Percentiles rank a stretch among this genome's conserved stretches.
These are phyloP conservation scores for Stenodera caucasica DNA, from an alignment of 2,888 invertebrate genomes.

Conservation along the genomic window DNA sequence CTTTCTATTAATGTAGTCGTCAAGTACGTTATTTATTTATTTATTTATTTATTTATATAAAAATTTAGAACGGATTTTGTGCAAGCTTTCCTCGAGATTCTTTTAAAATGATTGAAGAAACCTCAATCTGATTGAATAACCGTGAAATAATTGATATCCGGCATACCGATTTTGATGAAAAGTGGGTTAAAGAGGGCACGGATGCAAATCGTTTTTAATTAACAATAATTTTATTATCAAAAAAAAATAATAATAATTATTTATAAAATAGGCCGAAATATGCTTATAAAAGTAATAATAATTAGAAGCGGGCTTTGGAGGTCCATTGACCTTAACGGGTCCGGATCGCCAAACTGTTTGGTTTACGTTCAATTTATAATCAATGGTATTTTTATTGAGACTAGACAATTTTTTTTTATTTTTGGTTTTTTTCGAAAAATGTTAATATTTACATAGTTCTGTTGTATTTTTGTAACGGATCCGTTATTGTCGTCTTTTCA, in stretches of 20 bases:
- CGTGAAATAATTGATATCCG: background rate
- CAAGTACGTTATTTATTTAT: too few relatives aligned
- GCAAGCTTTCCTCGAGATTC: too few relatives aligned
- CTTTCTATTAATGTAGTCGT: too few relatives aligned
- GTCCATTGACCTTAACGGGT: slow-evolving; percentile 7
- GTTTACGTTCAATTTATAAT: background rate
- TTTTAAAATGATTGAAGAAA: background rate
- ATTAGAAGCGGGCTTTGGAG: background rate
- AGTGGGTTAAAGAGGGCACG: slow-evolving; percentile 48
- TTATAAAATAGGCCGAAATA: background rate
- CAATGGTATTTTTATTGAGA: background rate
- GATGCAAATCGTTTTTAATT: slow-evolving; percentile 42
- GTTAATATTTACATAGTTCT: background rate
- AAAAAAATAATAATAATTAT: too few relatives aligned
- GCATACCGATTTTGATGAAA: slow-evolving; percentile 25
- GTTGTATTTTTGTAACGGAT: slow-evolving; percentile 1
- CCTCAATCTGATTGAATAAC: background rate
- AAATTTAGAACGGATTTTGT: background rate
- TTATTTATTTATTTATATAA: too few relatives aligned
- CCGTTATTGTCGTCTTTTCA: background rate
- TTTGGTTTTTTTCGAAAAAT: background rate
- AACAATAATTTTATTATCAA: slow-evolving; percentile 31
- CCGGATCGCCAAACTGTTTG: background rate
- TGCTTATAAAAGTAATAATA: background rate
- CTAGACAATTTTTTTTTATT: background rate